A percentile compares a stretch with the other conserved stretches of the same genome.
Conservation (phyloP, 1,140 invertebrate genomes). For the Eriosoma lanigerum region DNA sequence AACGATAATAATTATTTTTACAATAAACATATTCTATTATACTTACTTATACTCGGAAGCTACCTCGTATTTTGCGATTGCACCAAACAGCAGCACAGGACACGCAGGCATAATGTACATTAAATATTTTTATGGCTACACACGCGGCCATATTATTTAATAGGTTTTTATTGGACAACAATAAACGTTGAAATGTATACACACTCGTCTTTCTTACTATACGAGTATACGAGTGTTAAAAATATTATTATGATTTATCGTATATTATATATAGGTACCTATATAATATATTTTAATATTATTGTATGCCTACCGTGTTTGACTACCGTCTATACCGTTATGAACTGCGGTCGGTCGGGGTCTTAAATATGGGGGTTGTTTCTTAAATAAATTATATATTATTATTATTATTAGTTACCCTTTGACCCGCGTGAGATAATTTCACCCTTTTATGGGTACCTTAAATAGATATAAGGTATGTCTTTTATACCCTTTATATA, state of each 20-base stretch:
- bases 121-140: constrained; percentile 42
- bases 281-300: too few species aligned
- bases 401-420: neutral
- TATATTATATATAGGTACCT: too few species aligned
- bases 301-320: neutral
- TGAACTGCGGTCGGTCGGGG: too few species aligned
- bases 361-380: too few species aligned
- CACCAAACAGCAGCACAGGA: too few species aligned
- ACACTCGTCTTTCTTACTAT: neutral
- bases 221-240: neutral
- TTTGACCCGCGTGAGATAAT: constrained; percentile 35
- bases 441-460: constrained; percentile 22
- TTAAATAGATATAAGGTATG: too few species aligned
- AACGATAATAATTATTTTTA: too few species aligned
- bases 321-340: neutral
- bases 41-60: too few species aligned
- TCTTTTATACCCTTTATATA: too few species aligned
- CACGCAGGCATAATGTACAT: neutral
- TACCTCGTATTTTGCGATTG: too few species aligned
- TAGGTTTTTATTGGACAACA: constrained; percentile 50
- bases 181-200: neutral
- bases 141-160: constrained; percentile 5
- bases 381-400: neutral
- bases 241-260: constrained; percentile 35
- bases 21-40: too few species aligned